Conservation (phyloP, 2,888 invertebrate genomes). For the Apamea anceps region DNA sequence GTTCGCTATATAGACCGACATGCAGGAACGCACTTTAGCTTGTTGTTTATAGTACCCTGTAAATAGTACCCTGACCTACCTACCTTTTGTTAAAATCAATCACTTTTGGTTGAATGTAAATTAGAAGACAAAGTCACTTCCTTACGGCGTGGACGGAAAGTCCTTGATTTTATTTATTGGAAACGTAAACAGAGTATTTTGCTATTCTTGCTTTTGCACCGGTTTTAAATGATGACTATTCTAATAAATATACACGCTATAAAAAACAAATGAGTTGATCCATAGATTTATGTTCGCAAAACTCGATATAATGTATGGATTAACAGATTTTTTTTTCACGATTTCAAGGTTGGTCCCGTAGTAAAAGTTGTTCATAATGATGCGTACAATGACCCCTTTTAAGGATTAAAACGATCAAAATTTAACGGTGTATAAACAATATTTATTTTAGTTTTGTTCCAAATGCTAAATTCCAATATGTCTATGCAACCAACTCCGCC, state of each 20-base stretch:
- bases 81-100: not conserved
- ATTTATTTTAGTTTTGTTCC: not conserved
- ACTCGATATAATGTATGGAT: too few relatives aligned
- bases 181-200: not conserved
- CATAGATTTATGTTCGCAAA: too few relatives aligned
- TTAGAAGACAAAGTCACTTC: not conserved
- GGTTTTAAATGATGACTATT: too few relatives aligned
- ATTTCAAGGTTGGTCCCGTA: too few relatives aligned
- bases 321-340: too few relatives aligned
- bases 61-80: not conserved
- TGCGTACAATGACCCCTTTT: too few relatives aligned
- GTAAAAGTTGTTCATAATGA: too few relatives aligned
- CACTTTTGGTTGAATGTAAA: not conserved
- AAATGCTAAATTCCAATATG: not conserved
- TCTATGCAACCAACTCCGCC: constrained; percentile 19
- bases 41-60: not conserved
- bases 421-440: too few relatives aligned
- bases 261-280: too few relatives aligned
- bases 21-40: constrained; percentile 35
- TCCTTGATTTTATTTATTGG: not conserved
- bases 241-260: too few relatives aligned
- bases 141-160: not conserved
- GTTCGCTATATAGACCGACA: constrained; percentile 40
- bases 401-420: too few relatives aligned
- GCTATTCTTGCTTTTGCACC: too few relatives aligned